phyloP scores from a whole-genome alignment of 1,140 invertebrate species.

The Eumeta japonica region DNA sequence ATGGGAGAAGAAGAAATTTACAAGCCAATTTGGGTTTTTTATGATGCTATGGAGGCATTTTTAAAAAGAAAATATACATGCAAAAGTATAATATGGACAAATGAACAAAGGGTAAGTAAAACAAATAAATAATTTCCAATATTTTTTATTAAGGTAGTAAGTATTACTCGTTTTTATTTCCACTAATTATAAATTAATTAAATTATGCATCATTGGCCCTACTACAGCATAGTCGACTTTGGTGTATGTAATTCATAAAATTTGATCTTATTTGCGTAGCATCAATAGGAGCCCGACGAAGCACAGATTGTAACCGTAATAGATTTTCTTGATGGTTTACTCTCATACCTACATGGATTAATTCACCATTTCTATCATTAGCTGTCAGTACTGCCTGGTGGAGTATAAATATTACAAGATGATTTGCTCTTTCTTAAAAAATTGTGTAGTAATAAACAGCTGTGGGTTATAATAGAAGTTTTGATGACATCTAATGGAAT shows the following conservation, averaged over 20 bases:
- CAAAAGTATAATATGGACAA: slow-evolving; percentile 5
- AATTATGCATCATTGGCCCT: no score
- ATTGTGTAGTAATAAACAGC: slow-evolving; percentile 16
- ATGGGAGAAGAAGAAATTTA: slow-evolving; percentile 16
- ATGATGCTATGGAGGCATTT: slow-evolving; percentile 21
- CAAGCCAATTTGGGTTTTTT: slow-evolving; percentile 23
- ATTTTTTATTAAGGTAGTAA: slow-evolving; percentile 7
- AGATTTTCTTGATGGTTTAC: slow-evolving; percentile 4
- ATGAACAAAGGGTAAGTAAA: slow-evolving; percentile 7
- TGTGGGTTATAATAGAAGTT: slow-evolving; percentile 15
- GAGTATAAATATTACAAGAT: slow-evolving; percentile 11
- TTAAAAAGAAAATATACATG: slow-evolving; percentile 8
- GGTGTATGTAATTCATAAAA: slow-evolving; percentile 4
- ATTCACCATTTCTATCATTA: slow-evolving; percentile 4
- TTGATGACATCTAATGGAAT: slow-evolving; percentile 21
- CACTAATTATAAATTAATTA: slow-evolving; percentile 3
- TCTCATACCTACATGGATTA: slow-evolving; percentile 3
- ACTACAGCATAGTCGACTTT: no score
- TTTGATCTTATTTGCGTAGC: slow-evolving; percentile 3
- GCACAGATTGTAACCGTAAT: slow-evolving; percentile 4
- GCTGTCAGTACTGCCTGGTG: slow-evolving; percentile 5
- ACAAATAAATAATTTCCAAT: slow-evolving; percentile 9
- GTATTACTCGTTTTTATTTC: slow-evolving; percentile 3
- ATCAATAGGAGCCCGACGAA: slow-evolving; percentile 1
- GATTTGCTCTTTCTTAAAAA: slow-evolving; percentile 11